phyloP scores from a whole-genome alignment of 2,113 vertebrate species.

The Chlorodrepanis virens region DNA sequence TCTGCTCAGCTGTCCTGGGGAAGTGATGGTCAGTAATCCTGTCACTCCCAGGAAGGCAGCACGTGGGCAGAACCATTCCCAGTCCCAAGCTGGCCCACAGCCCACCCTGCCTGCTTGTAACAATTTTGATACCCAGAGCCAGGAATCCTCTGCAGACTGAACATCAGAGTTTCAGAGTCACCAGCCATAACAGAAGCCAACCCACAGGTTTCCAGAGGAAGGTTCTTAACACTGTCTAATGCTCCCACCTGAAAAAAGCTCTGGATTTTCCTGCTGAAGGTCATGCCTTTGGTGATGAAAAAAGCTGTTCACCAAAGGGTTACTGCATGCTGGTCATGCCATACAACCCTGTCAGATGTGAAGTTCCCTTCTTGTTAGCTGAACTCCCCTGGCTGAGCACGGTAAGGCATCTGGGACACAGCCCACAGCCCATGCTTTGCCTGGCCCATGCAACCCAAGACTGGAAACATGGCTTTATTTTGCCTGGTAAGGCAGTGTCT shows the following conservation, averaged over 20 bases:
- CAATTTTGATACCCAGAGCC: background rate
- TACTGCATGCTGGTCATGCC: background rate
- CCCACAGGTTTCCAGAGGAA: background rate
- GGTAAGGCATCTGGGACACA: background rate
- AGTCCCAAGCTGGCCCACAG: background rate
- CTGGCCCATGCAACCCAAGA: background rate
- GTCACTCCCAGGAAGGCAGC: background rate
- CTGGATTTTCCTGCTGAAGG: background rate
- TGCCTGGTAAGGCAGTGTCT: background rate
- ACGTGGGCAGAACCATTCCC: background rate
- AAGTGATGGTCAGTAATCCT: rapidly evolving
- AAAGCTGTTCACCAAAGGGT: background rate
- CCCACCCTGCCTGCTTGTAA: background rate
- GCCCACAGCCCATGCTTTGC: rapidly evolving
- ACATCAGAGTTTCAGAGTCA: background rate
- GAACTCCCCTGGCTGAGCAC: background rate
- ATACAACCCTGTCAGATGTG: background rate
- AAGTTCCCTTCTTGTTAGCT: background rate
- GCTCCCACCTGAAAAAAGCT: background rate
- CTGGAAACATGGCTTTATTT: background rate
- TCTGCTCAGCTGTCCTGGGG: rapidly evolving
- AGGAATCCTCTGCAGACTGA: background rate
- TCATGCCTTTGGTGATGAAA: background rate
- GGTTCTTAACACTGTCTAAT: rapidly evolving
- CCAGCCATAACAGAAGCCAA: background rate